These are phyloP conservation scores for Watersipora subatra DNA, from an alignment of 1,140 invertebrate genomes.

Conservation along the genomic window DNA sequence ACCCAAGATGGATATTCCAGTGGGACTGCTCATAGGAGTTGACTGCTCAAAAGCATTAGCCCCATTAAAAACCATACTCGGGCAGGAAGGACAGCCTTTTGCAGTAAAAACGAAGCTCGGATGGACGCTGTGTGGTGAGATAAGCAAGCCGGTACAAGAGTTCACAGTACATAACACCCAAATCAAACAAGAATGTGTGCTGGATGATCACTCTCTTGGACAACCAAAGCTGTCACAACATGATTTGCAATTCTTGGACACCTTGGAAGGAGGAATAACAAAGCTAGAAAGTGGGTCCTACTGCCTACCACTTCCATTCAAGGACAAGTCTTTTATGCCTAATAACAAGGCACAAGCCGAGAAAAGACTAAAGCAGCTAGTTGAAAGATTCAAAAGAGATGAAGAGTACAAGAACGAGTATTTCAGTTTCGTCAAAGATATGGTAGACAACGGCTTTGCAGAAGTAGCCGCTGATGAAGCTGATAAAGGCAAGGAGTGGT, in stretches of 20 bases:
- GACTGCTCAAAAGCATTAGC: too few relatives aligned
- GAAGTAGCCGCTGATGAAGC: slow-evolving; percentile 6
- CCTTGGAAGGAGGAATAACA: not conserved
- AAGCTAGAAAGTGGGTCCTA: not conserved
- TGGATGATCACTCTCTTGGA: not conserved
- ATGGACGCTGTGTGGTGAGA: slow-evolving; percentile 5
- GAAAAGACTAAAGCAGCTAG: not conserved
- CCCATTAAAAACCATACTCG: too few relatives aligned
- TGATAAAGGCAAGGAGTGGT: slow-evolving; percentile 10
- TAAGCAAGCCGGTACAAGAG: not conserved
- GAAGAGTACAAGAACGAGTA: not conserved
- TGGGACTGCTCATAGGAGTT: too few relatives aligned
- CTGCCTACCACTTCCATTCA: slow-evolving; percentile 1
- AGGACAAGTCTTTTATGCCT: not conserved
- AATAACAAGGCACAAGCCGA: slow-evolving; percentile 1
- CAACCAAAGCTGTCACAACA: not conserved
- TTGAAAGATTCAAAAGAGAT: not conserved
- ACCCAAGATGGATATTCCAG: too few relatives aligned
- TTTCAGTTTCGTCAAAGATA: not conserved
- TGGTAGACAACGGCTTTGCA: slow-evolving; percentile 8
- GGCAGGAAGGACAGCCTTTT: slow-evolving; percentile 5
- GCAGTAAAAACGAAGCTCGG: slow-evolving; percentile 6
- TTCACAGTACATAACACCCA: not conserved
- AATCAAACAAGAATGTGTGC: not conserved
- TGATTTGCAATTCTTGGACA: not conserved